Conservation (phyloP, 2,888 invertebrate species). For the Odontocerum albicorne region DNA sequence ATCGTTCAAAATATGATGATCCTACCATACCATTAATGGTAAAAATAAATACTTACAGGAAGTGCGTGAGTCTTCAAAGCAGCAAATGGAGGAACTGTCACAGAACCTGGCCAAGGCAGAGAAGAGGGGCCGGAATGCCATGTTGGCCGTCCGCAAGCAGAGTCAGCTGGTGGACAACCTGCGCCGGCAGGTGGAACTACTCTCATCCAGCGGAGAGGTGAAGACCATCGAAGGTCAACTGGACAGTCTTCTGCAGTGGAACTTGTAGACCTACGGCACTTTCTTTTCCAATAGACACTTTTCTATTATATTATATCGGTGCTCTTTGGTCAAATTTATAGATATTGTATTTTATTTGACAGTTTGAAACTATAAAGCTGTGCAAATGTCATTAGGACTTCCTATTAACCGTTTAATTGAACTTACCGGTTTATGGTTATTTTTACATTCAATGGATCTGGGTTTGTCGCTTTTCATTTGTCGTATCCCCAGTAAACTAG, state of each 20-base stretch:
- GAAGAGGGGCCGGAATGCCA: constrained; percentile 11
- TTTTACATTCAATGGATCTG: no score
- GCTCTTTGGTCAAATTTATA: no score
- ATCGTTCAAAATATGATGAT: no score
- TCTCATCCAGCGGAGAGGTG: constrained; percentile 9
- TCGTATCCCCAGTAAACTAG: no score
- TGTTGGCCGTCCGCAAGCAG: constrained; percentile 26
- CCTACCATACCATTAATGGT: no score
- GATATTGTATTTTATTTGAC: no score
- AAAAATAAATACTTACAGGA: constrained; percentile 23
- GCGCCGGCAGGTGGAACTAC: constrained; percentile 25
- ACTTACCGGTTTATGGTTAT: no score
- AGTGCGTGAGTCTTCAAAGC: constrained; percentile 14
- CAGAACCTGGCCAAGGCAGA: constrained; percentile 12
- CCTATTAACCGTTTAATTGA: no score
- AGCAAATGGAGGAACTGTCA: constrained; percentile 22
- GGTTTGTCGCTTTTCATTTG: no score
- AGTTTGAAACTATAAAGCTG: no score
- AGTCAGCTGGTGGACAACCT: constrained; percentile 32
- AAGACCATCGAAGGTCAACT: constrained; percentile 23
- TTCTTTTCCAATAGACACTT: neutral
- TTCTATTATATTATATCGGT: no score
- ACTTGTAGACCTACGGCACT: constrained; percentile 1
- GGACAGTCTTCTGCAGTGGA: constrained; percentile 26
- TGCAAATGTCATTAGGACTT: no score